A percentile compares a stretch with the other conserved stretches of the same genome.
Conservation (phyloP, 2,113 vertebrate species). For the Alligator sinensis region DNA sequence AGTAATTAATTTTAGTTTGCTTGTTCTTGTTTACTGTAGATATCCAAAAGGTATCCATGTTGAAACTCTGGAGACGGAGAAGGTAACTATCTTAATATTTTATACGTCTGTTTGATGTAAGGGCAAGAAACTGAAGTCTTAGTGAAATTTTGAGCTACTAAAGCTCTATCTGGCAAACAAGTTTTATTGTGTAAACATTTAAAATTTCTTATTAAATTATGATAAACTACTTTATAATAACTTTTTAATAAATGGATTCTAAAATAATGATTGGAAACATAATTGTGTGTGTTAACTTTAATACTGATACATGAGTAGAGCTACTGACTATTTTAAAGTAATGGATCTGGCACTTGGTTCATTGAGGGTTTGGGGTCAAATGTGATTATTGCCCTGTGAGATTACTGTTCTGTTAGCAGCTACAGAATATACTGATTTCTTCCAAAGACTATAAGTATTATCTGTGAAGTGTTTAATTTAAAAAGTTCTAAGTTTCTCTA, state of each 20-base stretch:
- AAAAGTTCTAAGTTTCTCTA: background rate
- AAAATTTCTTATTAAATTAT: background rate
- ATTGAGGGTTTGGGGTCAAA: background rate
- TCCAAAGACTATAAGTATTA: background rate
- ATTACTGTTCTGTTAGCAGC: too few species aligned
- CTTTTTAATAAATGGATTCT: background rate
- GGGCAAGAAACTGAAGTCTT: background rate
- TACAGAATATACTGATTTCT: background rate
- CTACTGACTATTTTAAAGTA: background rate
- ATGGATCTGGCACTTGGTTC: background rate
- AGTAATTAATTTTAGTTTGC: background rate
- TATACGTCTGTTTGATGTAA: background rate
- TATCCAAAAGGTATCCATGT: slow-evolving; percentile 97
- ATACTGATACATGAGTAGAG: background rate
- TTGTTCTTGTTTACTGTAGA: slow-evolving; percentile 71
- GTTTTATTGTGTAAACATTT: background rate
- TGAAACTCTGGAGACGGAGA: slow-evolving; percentile 95
- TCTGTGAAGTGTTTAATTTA: background rate
- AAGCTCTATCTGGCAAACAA: background rate
- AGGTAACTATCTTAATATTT: slow-evolving; percentile 78
- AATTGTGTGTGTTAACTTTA: background rate
- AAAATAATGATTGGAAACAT: background rate
- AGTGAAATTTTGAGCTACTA: background rate
- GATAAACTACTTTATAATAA: background rate
- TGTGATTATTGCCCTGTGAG: background rate